These are phyloP conservation scores for Alligator sinensis DNA, from an alignment of 2,113 vertebrate genomes.

Conservation along the genomic window DNA sequence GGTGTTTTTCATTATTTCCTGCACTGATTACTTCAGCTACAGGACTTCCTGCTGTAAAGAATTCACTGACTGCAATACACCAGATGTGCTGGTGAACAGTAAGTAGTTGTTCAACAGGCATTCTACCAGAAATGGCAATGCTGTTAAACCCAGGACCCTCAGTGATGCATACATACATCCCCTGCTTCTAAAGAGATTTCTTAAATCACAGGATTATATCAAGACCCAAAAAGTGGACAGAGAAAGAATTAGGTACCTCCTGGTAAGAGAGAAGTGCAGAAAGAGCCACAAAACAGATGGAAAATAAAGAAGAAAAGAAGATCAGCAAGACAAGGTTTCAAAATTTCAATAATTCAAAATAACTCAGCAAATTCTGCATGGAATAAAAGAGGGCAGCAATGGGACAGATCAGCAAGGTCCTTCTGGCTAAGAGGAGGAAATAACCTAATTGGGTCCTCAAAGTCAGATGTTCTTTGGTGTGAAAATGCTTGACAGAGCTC, in stretches of 20 bases:
- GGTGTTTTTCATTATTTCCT: too few relatives aligned
- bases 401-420: background rate
- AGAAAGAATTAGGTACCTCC: conserved; percentile 53
- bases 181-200: background rate
- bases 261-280: background rate
- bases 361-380: background rate
- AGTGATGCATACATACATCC: rapidly evolving
- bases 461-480: background rate
- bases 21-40: too few relatives aligned
- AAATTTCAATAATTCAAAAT: background rate
- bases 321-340: background rate
- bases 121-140: background rate
- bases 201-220: background rate
- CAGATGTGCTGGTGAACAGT: background rate
- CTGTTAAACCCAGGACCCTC: background rate
- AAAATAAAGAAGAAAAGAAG: background rate
- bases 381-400: background rate
- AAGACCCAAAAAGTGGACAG: background rate
- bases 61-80: background rate
- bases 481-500: background rate
- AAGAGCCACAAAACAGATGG: background rate
- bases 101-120: background rate
- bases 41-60: too few relatives aligned
- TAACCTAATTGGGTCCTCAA: background rate
- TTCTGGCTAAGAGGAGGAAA: background rate